Evolutionary conservation across 2,888 invertebrate genomes (phyloP).

Genomic region (Ophion slaviceki): DNA sequence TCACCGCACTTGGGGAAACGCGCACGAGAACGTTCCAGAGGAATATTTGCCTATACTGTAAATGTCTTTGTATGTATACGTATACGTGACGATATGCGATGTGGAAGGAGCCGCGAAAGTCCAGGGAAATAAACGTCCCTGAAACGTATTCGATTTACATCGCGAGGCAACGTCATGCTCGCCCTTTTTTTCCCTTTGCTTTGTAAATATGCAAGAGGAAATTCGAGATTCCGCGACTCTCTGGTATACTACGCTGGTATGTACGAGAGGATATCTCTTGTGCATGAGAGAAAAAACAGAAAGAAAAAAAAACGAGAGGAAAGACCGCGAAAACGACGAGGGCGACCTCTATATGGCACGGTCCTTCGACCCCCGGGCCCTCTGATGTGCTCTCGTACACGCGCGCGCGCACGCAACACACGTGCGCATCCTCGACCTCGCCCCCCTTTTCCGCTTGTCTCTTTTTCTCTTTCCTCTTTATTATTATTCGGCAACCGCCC

Average conservation of each 20-base stretch:
- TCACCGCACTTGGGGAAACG: constrained; percentile 71
- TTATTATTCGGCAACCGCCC: constrained; percentile 81
- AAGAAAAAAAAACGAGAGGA: constrained; percentile 5
- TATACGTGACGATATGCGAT: neutral
- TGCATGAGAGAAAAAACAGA: neutral
- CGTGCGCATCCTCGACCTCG: constrained; percentile 41
- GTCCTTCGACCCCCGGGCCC: constrained; percentile 60
- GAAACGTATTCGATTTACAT: constrained; percentile 60
- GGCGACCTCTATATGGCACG: constrained; percentile 58
- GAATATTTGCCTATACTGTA: constrained; percentile 49
- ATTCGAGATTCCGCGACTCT: constrained; percentile 62
- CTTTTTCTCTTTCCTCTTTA: constrained; percentile 68
- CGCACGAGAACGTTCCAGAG: constrained; percentile 21
- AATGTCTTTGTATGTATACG: constrained; percentile 13
- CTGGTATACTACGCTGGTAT: constrained; percentile 10
- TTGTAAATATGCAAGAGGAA: constrained; percentile 50
- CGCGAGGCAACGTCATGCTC: constrained; percentile 28
- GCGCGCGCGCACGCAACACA: constrained; percentile 40
- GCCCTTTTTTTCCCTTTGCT: constrained; percentile 32
- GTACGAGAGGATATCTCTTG: constrained; percentile 24
- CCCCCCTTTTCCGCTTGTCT: neutral
- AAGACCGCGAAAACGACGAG: constrained; percentile 44
- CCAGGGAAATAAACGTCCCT: constrained; percentile 40
- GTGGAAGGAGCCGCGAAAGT: neutral
- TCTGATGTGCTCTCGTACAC: constrained; percentile 47